Evolutionary conservation across 1,140 invertebrate species (phyloP), one percentile per base, ranked within the genome.

Genomic region (Drosophila dunni): DNA sequence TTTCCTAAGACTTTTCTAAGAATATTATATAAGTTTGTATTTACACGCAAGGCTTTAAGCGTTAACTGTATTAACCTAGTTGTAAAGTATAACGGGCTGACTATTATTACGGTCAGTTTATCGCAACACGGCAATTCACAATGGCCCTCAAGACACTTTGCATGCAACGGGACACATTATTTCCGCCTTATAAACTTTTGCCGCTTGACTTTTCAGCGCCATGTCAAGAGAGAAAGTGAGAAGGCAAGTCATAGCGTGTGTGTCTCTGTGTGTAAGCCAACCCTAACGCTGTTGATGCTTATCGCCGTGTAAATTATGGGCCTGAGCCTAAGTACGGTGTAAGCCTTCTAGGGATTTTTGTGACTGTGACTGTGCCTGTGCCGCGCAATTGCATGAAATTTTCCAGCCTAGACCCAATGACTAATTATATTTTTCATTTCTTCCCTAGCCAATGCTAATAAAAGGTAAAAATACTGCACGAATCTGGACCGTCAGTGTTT

Each of bases 151-250:
- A 61, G 44, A 7, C 44, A 62, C 57, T 72, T 76, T 82, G 79
- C 82, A 88, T 88, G 82, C 82, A 72, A 66, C 57, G 79, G 76
- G 68, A 77, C 83, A 79, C 83, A 86, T 86, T 86, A 86, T 86
- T 88, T 86, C 79, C 82, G 82, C 76, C 79, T 88, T 83, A 88
- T 83, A 88, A 86, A 88, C 71, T 82, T 81, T 79, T 51, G 54
- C 60, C 64, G 63, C 70, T 81, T 71, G 79, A 78, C 71, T 88
- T 86, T 83, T 77, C 76, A 72, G 42, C 67, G 63, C 57, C 67
- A 71, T 40, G 38, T 78, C 70, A 78, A 46, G 38, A 10, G n/a
- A 2, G 33, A 10, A 29, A 6, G 29, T 13, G 10, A 8, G 24
- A 29, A 29, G 24, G 24, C 24, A 29, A 29, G 24, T 29, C 24